Conservation (phyloP, 1,140 invertebrate genomes). For the Brachionus plicatilis region DNA sequence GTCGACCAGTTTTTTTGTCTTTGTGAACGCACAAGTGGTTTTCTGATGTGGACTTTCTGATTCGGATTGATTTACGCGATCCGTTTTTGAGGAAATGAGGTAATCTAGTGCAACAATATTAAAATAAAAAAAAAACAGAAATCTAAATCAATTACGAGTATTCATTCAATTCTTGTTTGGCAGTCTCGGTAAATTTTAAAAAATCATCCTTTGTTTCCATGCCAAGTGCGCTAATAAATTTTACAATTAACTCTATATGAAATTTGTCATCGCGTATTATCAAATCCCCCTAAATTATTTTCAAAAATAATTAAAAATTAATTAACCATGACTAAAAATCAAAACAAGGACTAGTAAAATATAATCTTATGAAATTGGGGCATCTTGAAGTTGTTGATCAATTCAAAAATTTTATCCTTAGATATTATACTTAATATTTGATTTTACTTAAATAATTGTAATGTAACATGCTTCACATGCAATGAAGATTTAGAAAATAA, state of each 20-base stretch:
- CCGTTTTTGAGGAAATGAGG: slow-evolving; percentile 27
- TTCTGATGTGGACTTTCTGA: slow-evolving; percentile 20
- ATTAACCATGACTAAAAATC: too few relatives aligned
- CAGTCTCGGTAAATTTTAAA: neutral
- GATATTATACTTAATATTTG: too few relatives aligned
- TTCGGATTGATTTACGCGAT: neutral
- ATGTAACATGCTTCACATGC: too few relatives aligned
- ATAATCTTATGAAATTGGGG: too few relatives aligned
- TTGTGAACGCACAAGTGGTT: neutral
- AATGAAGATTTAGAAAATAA: too few relatives aligned
- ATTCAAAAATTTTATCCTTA: too few relatives aligned
- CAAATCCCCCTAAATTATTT: neutral
- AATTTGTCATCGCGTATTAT: neutral
- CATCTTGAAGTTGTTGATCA: too few relatives aligned
- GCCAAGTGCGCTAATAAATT: neutral
- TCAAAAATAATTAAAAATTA: too few relatives aligned
- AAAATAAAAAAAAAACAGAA: neutral
- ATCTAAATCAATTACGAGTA: slow-evolving; percentile 3
- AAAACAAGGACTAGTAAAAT: too few relatives aligned
- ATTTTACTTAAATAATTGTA: too few relatives aligned
- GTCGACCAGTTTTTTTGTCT: slow-evolving; percentile 20
- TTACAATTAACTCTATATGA: slow-evolving; percentile 33
- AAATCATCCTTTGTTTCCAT: neutral
- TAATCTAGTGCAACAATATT: neutral
- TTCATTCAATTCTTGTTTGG: neutral